Conservation (phyloP, 2,797 vertebrate species). For the Anolis apletophallus region DNA sequence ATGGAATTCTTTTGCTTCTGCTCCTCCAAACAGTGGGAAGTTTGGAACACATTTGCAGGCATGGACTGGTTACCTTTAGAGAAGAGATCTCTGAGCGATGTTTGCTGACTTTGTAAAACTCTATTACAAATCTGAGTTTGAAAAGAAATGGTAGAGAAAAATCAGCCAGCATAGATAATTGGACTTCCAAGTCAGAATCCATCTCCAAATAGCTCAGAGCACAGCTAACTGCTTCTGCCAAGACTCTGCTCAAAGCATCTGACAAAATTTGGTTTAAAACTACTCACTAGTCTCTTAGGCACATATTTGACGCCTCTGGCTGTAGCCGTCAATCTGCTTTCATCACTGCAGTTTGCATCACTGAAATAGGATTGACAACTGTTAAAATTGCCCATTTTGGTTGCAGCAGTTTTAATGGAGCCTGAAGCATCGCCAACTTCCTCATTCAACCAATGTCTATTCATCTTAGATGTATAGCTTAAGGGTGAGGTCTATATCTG, state of each 20-base stretch:
- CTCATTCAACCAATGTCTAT: not conserved
- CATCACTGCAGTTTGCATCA: not conserved
- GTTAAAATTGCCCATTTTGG: not conserved
- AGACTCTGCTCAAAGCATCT: not conserved
- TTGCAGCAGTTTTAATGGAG: not conserved
- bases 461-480: not conserved
- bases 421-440: not conserved
- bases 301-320: not conserved
- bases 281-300: not conserved
- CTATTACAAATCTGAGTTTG: not conserved
- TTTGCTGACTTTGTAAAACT: not conserved
- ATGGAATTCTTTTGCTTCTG: conserved; percentile 1
- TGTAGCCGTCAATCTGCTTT: not conserved
- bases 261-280: not conserved
- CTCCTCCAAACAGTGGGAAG: not conserved
- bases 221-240: not conserved
- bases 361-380: not conserved
- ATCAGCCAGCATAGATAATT: not conserved
- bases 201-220: not conserved
- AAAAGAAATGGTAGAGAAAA: not conserved
- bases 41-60: not conserved
- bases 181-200: not conserved
- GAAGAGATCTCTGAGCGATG: not conserved
- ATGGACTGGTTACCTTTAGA: not conserved
- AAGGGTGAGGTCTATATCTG: not conserved